Percentiles rank a stretch among this genome's conserved stretches.
phyloP scores from a whole-genome alignment of 2,888 invertebrate species.

The Entomobrya proxima region DNA sequence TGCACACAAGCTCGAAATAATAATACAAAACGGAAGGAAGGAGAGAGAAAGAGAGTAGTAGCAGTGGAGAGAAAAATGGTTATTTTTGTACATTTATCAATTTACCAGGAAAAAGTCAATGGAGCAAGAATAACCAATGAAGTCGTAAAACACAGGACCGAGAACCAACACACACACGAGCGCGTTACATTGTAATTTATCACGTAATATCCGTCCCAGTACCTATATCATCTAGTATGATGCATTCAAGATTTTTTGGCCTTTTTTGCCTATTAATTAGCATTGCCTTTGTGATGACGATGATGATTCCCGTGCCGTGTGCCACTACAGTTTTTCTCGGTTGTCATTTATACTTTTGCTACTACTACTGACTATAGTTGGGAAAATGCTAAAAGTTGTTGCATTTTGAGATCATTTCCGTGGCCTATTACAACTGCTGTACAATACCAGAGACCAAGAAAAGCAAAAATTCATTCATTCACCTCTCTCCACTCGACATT shows the following conservation, averaged over 20 bases:
- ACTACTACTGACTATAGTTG: too few relatives aligned
- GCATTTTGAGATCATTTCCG: neutral
- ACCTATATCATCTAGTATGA: neutral
- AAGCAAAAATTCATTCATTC: conserved; percentile 19
- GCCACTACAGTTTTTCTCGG: neutral
- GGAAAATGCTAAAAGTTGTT: too few relatives aligned
- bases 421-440: too few relatives aligned
- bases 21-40: neutral
- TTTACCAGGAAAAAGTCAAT: conserved; percentile 45
- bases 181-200: neutral
- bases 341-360: too few relatives aligned
- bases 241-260: conserved; percentile 5
- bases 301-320: neutral
- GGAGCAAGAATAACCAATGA: neutral
- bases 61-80: too few relatives aligned
- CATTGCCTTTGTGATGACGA: neutral
- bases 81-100: conserved; percentile 38
- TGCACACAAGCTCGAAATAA: neutral
- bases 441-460: neutral
- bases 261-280: conserved; percentile 23
- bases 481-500: too few relatives aligned
- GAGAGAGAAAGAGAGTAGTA: neutral
- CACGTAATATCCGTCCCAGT: neutral
- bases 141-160: neutral
- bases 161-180: neutral